A percentile compares a stretch with the other conserved stretches of the same genome.
Conservation (phyloP, 2,797 vertebrate genomes). For the Sciurus carolinensis region DNA sequence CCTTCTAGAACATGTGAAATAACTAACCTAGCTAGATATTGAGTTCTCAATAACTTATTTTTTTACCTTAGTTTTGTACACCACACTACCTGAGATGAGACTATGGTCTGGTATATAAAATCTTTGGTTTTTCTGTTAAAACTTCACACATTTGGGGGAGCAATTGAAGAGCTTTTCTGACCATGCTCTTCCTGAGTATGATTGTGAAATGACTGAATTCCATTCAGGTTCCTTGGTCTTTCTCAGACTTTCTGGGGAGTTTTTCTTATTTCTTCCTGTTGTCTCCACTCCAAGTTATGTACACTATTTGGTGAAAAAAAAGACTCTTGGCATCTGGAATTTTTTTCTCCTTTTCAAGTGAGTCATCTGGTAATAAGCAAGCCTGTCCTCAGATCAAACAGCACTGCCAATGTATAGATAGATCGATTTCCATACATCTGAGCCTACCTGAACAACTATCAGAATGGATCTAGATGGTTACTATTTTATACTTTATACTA, state of each 20-base stretch:
- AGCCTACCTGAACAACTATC: not conserved
- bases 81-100: conserved; percentile 35
- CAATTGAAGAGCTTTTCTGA: conserved; percentile 51
- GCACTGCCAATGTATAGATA: not conserved
- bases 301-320: not conserved
- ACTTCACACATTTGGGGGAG: conserved; percentile 1
- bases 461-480: not conserved
- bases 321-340: conserved; percentile 4
- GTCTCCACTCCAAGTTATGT: not conserved
- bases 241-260: not conserved
- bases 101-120: not conserved
- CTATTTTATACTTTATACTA: not conserved
- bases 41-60: not conserved
- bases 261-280: conserved; percentile 27
- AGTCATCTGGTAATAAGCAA: conserved; percentile 12
- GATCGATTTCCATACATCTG: not conserved
- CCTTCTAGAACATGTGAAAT: conserved; percentile 31
- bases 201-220: not conserved
- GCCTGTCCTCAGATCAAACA: not conserved
- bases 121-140: conserved; percentile 49
- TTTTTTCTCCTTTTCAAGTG: conserved; percentile 33
- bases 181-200: not conserved
- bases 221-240: conserved; percentile 9
- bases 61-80: conserved; percentile 59
- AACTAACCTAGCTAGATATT: not conserved